Base-by-base conservation (phyloP, 2,797 vertebrate genomes). In the Rhabdomys pumilio region DNA sequence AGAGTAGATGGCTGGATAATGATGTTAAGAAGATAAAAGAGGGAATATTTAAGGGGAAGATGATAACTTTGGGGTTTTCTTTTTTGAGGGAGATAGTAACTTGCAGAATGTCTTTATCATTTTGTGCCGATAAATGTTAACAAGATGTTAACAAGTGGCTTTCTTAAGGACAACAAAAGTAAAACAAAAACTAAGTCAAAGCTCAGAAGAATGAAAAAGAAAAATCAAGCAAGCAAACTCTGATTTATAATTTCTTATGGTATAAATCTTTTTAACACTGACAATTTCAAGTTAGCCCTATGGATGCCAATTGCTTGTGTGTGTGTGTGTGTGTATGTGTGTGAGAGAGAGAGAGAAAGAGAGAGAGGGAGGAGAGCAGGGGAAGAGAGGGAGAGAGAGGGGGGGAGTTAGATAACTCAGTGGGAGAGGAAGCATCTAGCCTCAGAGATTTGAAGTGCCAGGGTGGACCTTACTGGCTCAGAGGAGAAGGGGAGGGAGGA, bases 81-180 rank as follows among this genome's bases (percentile, higher is more conserved):
- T 76, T 55, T 7, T 6, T 4, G 22, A 65, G 17, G 10, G 38
- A 15, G 13, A 4, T 38, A 53, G 53, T 91, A 80, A 82, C n/a
- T 92, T 86, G 90, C 65, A 91, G 81, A 96, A 92, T 92, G n/a
- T 59, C 47, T 38, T 67, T 14, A 55, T 82, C 47, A 85, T 72
- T 80, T 91, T 93, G 65, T 85, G 72, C 69, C 90, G 77, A 26
- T 79, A 86, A 90, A 84, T 95, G 90, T 95, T 95, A 82, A 87
- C 53, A 88, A 34, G n/a, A 84, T 95, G 90, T 95, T 95, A 82
- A 87, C 53, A 88, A 34, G n/a, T 82, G 79, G n/a, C 57, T 96
- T 82, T 57, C 69, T 6, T 38, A 72, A 65, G n/a, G 29, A 75
- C 47, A 57, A 44, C 24, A 77, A n/a, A n/a, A 34, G 47, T 22